phyloP scores from a whole-genome alignment of 1,140 invertebrate species.

The Coptotermes formosanus region DNA sequence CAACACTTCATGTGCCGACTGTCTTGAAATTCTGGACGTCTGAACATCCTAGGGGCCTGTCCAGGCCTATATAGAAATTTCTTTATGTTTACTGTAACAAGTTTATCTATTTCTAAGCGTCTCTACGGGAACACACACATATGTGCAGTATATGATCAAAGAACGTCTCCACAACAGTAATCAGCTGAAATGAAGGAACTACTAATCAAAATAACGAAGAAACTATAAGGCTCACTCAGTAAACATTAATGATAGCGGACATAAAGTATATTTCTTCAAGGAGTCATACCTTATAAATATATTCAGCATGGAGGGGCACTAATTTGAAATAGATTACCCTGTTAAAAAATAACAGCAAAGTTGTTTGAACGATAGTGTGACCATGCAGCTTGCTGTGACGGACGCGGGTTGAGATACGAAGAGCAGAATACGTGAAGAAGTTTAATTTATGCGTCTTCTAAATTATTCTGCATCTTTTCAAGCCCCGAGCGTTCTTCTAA shows the following conservation, averaged over 20 bases:
- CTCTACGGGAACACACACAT: too few species aligned
- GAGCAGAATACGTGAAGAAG: background rate
- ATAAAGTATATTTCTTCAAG: background rate
- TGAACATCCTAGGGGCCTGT: too few species aligned
- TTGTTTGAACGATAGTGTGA: background rate
- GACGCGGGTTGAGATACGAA: background rate
- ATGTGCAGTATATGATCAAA: too few species aligned
- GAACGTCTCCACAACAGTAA: too few species aligned
- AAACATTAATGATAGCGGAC: background rate
- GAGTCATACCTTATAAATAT: background rate
- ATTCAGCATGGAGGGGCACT: background rate
- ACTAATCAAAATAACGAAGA: background rate
- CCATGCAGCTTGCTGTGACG: background rate
- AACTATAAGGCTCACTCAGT: background rate
- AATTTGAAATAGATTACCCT: background rate
- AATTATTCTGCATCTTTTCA: background rate
- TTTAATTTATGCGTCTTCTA: background rate
- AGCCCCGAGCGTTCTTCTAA: background rate
- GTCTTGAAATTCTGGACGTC: too few species aligned
- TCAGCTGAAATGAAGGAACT: too few species aligned
- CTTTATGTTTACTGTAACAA: too few species aligned
- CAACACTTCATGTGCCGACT: too few species aligned
- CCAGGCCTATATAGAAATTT: too few species aligned
- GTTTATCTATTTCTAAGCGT: too few species aligned
- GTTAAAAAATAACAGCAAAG: background rate